Evolutionary conservation across 2,113 vertebrate genomes (phyloP).

Genomic region (Chunga burmeisteri): DNA sequence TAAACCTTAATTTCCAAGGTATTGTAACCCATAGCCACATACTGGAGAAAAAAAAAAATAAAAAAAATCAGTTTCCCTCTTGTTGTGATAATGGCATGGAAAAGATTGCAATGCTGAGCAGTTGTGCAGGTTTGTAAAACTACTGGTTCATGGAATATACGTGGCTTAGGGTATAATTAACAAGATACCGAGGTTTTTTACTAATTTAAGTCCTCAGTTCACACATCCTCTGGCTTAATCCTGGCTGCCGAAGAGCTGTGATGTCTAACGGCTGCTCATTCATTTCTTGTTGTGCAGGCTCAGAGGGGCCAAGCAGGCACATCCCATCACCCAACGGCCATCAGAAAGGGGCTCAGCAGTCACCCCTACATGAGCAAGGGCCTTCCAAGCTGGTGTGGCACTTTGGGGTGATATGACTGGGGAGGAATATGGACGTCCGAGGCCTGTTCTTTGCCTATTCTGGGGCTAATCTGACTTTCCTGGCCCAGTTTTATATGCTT

Average conservation of each 20-base stretch:
- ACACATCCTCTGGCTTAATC: not conserved
- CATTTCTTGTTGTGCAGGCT: not conserved
- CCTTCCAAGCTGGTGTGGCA: not conserved
- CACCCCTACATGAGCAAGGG: not conserved
- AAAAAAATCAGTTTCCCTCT: not conserved
- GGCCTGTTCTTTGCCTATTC: not conserved
- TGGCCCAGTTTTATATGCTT: not conserved
- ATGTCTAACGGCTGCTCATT: not conserved
- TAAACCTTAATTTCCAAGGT: conserved; percentile 21
- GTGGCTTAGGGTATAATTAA: not conserved
- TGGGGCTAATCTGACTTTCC: not conserved
- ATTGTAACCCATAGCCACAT: not conserved
- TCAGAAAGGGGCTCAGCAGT: not conserved
- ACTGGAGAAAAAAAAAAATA: not conserved
- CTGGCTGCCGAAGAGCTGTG: not conserved
- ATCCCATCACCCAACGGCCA: too few species aligned
- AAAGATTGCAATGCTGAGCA: not conserved
- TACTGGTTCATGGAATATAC: not conserved
- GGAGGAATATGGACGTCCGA: not conserved
- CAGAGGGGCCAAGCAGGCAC: not conserved
- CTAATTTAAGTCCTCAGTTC: not conserved
- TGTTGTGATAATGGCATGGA: not conserved
- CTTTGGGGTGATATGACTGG: not conserved
- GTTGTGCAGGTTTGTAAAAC: not conserved
- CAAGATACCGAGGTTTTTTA: not conserved